Conservation (phyloP, 2,113 vertebrate genomes). For the Gyps fulvus region DNA sequence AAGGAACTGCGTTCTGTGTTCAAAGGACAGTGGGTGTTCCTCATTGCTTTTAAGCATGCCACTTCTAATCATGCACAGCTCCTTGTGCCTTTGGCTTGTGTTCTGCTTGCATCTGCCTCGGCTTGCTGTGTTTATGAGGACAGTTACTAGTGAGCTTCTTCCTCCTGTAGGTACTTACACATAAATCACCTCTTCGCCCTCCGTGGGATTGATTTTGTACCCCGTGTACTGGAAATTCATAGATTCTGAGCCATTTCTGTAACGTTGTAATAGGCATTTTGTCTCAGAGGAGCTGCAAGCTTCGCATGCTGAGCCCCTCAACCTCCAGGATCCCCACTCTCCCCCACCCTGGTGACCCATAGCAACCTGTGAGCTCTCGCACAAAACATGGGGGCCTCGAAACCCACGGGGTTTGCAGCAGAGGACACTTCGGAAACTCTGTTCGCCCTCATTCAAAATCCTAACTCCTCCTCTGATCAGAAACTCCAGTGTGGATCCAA, state of each 20-base stretch:
- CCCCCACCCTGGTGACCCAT: rapidly evolving
- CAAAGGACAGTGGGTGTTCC: not conserved
- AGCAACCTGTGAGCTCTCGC: rapidly evolving
- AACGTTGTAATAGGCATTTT: not conserved
- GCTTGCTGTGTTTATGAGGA: not conserved
- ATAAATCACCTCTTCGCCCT: not conserved
- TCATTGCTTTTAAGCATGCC: not conserved
- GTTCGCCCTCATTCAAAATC: not conserved
- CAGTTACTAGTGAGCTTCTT: not conserved
- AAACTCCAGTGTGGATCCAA: not conserved
- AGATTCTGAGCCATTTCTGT: not conserved
- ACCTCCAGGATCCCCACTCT: not conserved
- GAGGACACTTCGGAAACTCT: not conserved
- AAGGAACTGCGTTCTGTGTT: not conserved
- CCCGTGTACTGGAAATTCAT: not conserved
- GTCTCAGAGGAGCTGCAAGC: not conserved
- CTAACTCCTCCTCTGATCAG: not conserved
- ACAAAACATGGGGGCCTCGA: rapidly evolving
- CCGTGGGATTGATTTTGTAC: not conserved
- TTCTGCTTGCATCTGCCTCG: not conserved
- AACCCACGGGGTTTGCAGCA: rapidly evolving
- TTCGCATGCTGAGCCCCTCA: rapidly evolving
- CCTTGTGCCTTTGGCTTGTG: not conserved
- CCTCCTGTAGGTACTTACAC: not conserved
- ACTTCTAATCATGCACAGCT: not conserved